These are phyloP conservation scores for Malacoctenus gilli DNA, from an alignment of 2,797 vertebrate genomes.

Conservation along the genomic window DNA sequence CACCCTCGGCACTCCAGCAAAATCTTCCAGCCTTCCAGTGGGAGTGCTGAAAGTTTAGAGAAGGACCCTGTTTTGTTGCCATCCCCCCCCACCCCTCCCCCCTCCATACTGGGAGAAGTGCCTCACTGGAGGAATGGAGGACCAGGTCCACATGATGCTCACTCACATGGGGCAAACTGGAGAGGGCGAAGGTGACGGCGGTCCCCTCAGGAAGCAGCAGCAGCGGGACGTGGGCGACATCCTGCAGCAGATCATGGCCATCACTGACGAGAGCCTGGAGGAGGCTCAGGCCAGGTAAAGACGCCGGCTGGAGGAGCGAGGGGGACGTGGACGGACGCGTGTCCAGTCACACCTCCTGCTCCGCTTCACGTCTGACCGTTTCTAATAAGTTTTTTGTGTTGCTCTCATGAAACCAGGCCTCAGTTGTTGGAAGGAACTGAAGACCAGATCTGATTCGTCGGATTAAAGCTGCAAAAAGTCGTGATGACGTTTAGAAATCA, in stretches of 20 bases:
- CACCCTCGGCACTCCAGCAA: too few species aligned
- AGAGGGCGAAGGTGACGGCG: constrained; percentile 54
- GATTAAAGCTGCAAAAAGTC: too few species aligned
- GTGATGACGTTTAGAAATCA: too few species aligned
- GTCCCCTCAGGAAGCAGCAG: constrained; percentile 48
- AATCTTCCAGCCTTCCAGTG: too few species aligned
- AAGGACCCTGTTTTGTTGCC: neutral
- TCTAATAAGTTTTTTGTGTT: too few species aligned
- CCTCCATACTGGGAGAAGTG: constrained; percentile 5
- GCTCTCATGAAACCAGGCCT: too few species aligned
- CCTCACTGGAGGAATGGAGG: constrained; percentile 75
- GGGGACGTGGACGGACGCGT: too few species aligned
- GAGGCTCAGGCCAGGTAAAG: constrained; percentile 84
- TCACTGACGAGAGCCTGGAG: constrained; percentile 83
- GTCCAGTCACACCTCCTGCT: too few species aligned
- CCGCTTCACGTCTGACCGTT: too few species aligned
- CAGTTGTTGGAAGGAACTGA: too few species aligned
- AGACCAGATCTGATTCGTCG: too few species aligned
- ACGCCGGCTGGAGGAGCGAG: too few species aligned
- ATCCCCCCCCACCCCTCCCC: neutral
- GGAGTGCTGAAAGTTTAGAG: constrained; percentile 8
- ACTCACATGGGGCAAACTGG: constrained; percentile 57
- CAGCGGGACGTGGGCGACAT: constrained; percentile 77
- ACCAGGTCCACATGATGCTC: constrained; percentile 65
- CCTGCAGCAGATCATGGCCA: constrained; percentile 82